Base-by-base conservation (phyloP, 2,797 vertebrate species). In the Cossypha polioptera region DNA sequence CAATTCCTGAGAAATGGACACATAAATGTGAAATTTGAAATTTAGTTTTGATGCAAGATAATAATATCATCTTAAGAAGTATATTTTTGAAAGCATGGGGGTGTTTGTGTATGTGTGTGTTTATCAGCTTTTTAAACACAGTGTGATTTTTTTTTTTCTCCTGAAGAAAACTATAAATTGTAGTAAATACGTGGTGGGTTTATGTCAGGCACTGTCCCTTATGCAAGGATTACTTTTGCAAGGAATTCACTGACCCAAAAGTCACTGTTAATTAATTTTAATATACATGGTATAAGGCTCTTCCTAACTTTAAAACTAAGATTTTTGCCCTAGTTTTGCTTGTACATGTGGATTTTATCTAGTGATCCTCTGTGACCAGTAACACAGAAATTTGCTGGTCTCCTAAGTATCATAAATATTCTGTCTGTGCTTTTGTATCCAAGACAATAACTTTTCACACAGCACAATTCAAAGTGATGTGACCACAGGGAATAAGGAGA, bases 381-480 rank as follows among this genome's bases (percentile, higher is more conserved):
- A 87, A 45, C 28, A 63, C 13, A 62, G 21, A 67, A 71, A 84
- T 81, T 68, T 90, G 36, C 66, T 80, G 13, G 63, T 91, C 80
- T 93, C 86, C 10, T 66, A 92, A 68, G 89, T 38, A 33, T 67
- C 58, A 51, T 77, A 92, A 93, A 87, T 89, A 67, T 53, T 87
- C 65, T 59, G 15, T 42, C 33, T 87, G 33, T 62, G 40, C 81
- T 79, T 85, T 91, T 87, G 55, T 63, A 67, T 85, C 63, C 72
- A 85, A 87, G 59, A 93, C 81, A 91, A 35, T 74, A 78, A 73
- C 63, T 91, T 95, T 79, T 92, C 86, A 82, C 81, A 73, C 36
- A 76, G 67, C 67, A 59, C 71, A 76, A 43, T n/a, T 96, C 54
- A 45, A 91, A 90, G 50, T 43, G 65, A 88, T 92, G 59, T 65